Base-by-base conservation (phyloP, 64 coral and sea anemone species). In the Montipora sp. region DNA sequence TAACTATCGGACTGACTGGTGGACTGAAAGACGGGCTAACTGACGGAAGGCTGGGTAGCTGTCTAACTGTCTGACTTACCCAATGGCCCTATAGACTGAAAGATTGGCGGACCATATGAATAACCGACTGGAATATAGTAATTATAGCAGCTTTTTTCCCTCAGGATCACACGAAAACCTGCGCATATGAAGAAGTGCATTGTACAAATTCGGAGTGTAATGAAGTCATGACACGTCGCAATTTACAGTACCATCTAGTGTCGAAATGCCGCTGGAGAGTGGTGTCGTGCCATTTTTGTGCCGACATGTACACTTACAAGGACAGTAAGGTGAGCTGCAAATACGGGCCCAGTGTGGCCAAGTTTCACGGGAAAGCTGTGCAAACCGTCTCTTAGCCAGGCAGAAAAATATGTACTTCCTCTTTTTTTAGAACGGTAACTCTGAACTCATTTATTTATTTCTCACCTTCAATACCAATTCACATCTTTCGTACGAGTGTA, bases 161-260 rank as follows among this genome's bases (percentile, higher is more conserved):
- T 1, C 74, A 98, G 97, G 91, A 95, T 27, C 97, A 98, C 27
- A 80, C 76, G 57, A 96, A 98, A 79, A 98, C 93, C 81, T 98
- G 97, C 75, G 88, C 89, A 27, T 96, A 94, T 55, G 97, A 98
- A 73, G 97, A 98, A 48, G 92, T 98, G 46, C 88, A 96, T 47
- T 98, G 97, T 81, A 96, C 97, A 15, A 98, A 98, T 67, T 14
- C 89, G n/a, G 97, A 95, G 77, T 98, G 97, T 51, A 92, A 90
- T 48, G 97, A 98, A 77, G 82, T 98, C n/a, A 87, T 96, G 78
- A 72, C 88, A 20, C 60, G 97, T 65, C 74, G 94, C 8, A 93
- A 79, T 8, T 51, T 98, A 7, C 97, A 98, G 73, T 98, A 98
- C 71, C 97, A 98, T 27, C 89, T 98, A 1, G 89, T 93, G 7